phyloP scores from a whole-genome alignment of 2,888 invertebrate genomes.

The Eupithecia subfuscata region DNA sequence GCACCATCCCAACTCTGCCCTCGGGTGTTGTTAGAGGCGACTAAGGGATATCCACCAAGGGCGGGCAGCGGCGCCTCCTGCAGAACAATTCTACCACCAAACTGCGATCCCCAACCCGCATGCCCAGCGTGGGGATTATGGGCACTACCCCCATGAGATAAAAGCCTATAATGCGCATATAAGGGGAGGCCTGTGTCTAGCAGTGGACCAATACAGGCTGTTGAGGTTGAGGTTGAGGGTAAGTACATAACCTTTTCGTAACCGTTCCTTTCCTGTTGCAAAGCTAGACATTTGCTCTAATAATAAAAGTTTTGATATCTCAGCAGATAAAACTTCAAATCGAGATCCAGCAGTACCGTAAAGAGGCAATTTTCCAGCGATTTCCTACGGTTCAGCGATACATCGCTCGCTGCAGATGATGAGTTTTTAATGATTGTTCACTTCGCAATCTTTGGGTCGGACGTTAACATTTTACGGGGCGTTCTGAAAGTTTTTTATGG shows the following conservation, averaged over 20 bases:
- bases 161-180: too few relatives aligned
- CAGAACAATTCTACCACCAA: too few relatives aligned
- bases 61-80: too few relatives aligned
- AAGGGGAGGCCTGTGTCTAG: too few relatives aligned
- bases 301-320: slow-evolving; percentile 1
- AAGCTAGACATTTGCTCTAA: neutral
- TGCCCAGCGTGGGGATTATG: too few relatives aligned
- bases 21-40: too few relatives aligned
- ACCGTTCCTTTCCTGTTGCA: neutral
- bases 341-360: slow-evolving; percentile 37
- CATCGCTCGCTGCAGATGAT: slow-evolving; percentile 53
- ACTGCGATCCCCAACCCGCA: too few relatives aligned
- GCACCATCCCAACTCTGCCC: too few relatives aligned
- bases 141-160: too few relatives aligned
- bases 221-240: too few relatives aligned
- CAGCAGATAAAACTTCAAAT: slow-evolving; percentile 19
- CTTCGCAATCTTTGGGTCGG: slow-evolving; percentile 26
- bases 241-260: neutral
- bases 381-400: slow-evolving; percentile 54
- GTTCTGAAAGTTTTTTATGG: slow-evolving; percentile 24
- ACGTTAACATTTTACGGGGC: slow-evolving; percentile 31
- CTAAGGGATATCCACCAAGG: too few relatives aligned
- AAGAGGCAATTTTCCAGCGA: slow-evolving; percentile 50
- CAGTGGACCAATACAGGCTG: too few relatives aligned
- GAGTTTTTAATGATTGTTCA: slow-evolving; percentile 62